These are phyloP conservation scores for Lapara coniferarum DNA, from an alignment of 2,888 invertebrate genomes.

Conservation along the genomic window DNA sequence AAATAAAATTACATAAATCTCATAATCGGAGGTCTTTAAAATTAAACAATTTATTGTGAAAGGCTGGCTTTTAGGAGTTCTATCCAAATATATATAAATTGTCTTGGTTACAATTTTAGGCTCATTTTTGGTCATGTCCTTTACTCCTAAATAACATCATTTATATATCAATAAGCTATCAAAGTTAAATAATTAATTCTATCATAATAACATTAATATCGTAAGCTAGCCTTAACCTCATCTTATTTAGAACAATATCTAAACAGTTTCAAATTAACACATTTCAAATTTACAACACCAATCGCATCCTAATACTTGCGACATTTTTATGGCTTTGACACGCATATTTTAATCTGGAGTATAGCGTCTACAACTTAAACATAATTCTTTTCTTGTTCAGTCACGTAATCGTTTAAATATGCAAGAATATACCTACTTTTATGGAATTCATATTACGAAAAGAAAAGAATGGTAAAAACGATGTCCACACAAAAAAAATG, in stretches of 20 bases:
- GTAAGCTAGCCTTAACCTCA: not conserved
- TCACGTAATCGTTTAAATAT: not conserved
- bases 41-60: no score
- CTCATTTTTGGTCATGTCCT: no score
- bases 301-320: not conserved
- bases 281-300: not conserved
- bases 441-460: no score
- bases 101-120: no score
- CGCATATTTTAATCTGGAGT: conserved; percentile 16
- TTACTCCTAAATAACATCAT: no score
- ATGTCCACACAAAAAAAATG: not conserved
- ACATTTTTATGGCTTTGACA: conserved; percentile 18
- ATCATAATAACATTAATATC: no score
- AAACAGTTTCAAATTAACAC: not conserved
- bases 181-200: no score
- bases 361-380: conserved; percentile 1
- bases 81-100: no score
- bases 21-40: no score
- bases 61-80: no score
- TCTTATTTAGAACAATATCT: not conserved
- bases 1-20: no score
- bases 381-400: conserved; percentile 13
- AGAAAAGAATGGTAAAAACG: not conserved
- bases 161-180: no score
- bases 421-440: not conserved